Conservation (phyloP, 35 echinoderm and acorn worm species). For the Ophiothrix spiculata region DNA sequence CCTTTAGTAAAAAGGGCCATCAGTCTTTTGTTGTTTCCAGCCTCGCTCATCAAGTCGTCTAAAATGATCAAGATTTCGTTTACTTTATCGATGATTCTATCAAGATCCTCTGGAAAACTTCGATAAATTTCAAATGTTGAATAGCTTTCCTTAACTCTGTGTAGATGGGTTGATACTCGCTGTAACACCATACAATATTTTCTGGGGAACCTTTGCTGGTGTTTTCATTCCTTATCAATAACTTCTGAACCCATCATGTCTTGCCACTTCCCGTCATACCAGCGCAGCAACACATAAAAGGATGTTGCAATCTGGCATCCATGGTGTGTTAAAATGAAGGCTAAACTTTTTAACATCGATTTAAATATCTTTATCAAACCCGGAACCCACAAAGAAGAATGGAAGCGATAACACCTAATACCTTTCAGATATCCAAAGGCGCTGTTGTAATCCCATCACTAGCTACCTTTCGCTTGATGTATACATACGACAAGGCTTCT, state of each 20-base stretch:
- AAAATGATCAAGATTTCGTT: slow-evolving; percentile 42
- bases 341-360: too few species aligned
- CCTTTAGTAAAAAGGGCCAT: slow-evolving; percentile 56
- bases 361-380: too few species aligned
- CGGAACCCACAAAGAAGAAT: too few species aligned
- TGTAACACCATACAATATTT: slow-evolving; percentile 67
- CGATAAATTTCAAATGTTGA: slow-evolving; percentile 29
- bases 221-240: slow-evolving; percentile 9
- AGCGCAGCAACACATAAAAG: not conserved
- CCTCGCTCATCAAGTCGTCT: slow-evolving; percentile 42
- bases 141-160: slow-evolving; percentile 6
- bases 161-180: slow-evolving; percentile 49
- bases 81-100: slow-evolving; percentile 4
- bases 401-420: too few species aligned
- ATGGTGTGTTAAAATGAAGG: too few species aligned
- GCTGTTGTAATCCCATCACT: slow-evolving; percentile 38
- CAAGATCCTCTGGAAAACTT: slow-evolving; percentile 38
- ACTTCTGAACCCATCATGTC: slow-evolving; percentile 40
- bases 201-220: slow-evolving; percentile 12
- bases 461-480: slow-evolving; percentile 48
- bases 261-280: slow-evolving; percentile 46
- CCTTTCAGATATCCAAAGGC: slow-evolving; percentile 39
- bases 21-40: slow-evolving; percentile 18
- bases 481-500: slow-evolving; percentile 57
- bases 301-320: slow-evolving; percentile 24